A percentile compares a stretch with the other conserved stretches of the same genome.
Conservation (phyloP, 2,113 vertebrate species). For the Ammodytes marinus region DNA sequence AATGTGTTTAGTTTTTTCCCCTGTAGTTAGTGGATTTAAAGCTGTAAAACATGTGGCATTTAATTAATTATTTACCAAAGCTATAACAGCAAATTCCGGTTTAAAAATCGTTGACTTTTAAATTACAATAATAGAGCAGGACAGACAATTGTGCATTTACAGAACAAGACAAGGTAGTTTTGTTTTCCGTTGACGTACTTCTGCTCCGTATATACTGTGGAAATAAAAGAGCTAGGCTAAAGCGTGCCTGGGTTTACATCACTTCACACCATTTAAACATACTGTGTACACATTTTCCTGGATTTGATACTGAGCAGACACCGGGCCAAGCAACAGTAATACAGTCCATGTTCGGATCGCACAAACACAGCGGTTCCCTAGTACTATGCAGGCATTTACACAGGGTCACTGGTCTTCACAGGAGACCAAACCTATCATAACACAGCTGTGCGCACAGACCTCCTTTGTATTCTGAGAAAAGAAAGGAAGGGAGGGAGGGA, state of each 20-base stretch:
- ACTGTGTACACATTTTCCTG: constrained; percentile 51
- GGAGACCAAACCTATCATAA: constrained; percentile 82
- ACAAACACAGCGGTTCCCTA: constrained; percentile 66
- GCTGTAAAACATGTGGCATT: constrained; percentile 5
- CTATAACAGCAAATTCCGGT: not conserved
- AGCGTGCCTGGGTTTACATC: constrained; percentile 43
- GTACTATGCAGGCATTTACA: constrained; percentile 67
- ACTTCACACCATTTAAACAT: constrained; percentile 67
- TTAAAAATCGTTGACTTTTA: not conserved
- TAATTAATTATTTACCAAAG: not conserved
- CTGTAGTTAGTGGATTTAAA: constrained; percentile 25
- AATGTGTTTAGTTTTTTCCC: constrained; percentile 5
- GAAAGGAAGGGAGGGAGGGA: constrained; percentile 62
- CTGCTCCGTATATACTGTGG: not conserved
- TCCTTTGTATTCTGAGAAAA: constrained; percentile 82
- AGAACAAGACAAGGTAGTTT: not conserved
- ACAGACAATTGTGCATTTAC: not conserved
- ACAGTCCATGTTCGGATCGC: constrained; percentile 66
- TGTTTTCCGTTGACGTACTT: not conserved
- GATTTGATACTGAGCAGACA: constrained; percentile 73
- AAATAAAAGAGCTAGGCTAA: constrained; percentile 28
- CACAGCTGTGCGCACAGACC: constrained; percentile 75
- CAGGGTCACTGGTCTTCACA: constrained; percentile 79
- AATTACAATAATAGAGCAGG: not conserved
- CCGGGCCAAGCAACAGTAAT: constrained; percentile 52